These are phyloP conservation scores for Acronicta aceris DNA, from an alignment of 2,888 invertebrate genomes.

Conservation along the genomic window DNA sequence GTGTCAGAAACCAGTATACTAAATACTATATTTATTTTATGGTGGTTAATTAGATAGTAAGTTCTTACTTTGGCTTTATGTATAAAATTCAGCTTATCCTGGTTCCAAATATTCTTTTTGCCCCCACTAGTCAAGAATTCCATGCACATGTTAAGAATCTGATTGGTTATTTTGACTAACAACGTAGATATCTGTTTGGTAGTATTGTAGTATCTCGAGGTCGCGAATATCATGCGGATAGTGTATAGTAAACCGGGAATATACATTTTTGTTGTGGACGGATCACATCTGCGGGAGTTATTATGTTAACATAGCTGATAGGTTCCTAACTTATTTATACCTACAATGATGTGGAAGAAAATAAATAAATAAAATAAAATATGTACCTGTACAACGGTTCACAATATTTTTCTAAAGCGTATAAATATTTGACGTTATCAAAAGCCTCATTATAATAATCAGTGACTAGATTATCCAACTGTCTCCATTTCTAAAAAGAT, in stretches of 20 bases:
- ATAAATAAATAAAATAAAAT: no score
- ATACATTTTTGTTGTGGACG: slow-evolving; percentile 91
- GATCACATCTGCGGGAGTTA: slow-evolving; percentile 89
- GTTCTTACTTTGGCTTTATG: slow-evolving; percentile 91
- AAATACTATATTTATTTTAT: no score
- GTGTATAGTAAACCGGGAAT: slow-evolving; percentile 94
- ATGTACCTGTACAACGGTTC: slow-evolving; percentile 93
- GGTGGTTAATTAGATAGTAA: neutral
- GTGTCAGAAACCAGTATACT: no score
- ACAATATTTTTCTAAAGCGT: slow-evolving; percentile 95
- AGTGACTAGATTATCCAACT: slow-evolving; percentile 92
- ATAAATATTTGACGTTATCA: slow-evolving; percentile 96
- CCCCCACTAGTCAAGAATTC: slow-evolving; percentile 92
- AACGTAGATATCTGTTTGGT: slow-evolving; percentile 94
- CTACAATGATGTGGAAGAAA: no score
- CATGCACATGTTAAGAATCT: slow-evolving; percentile 95
- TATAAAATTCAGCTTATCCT: slow-evolving; percentile 91
- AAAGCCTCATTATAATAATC: slow-evolving; percentile 94
- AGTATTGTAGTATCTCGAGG: slow-evolving; percentile 94
- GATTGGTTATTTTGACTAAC: slow-evolving; percentile 96
- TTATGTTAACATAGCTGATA: neutral
- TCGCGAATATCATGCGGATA: slow-evolving; percentile 94
- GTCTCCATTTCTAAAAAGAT: slow-evolving; percentile 92
- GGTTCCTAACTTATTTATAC: no score
- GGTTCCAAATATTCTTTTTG: slow-evolving; percentile 93